A percentile compares a stretch with the other conserved stretches of the same genome.
Conservation (phyloP, 1,140 invertebrate species). For the Nebria ingens region DNA sequence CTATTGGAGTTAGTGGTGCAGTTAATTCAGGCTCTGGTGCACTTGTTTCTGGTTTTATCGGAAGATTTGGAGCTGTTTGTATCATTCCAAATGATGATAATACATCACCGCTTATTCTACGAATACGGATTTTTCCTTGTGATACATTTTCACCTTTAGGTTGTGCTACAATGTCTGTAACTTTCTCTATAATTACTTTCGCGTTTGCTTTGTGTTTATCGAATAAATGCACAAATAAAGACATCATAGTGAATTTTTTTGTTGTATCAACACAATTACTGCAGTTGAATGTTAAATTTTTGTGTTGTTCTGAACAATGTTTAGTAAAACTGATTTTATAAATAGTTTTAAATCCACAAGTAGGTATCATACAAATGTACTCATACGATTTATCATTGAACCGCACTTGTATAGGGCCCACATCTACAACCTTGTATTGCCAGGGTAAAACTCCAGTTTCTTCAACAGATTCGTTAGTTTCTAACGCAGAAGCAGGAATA, state of each 20-base stretch:
- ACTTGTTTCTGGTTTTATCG: neutral
- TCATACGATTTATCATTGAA: neutral
- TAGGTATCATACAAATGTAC: neutral
- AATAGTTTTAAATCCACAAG: neutral
- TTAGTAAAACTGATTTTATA: neutral
- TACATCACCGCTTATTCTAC: constrained; percentile 25
- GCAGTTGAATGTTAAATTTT: neutral
- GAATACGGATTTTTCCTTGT: constrained; percentile 15
- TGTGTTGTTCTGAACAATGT: neutral
- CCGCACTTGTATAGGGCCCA: neutral
- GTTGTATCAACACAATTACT: neutral
- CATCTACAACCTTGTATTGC: neutral
- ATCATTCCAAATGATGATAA: constrained; percentile 14
- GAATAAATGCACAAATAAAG: neutral
- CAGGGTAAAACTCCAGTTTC: neutral
- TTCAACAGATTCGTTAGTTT: neutral
- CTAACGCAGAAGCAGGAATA: neutral
- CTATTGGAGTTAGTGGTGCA: neutral
- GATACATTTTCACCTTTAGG: neutral
- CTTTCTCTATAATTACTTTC: neutral
- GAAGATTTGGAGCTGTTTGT: neutral
- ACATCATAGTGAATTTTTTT: neutral
- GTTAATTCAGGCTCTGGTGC: neutral
- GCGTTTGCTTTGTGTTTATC: neutral
- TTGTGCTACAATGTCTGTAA: too few relatives aligned